Evolutionary conservation across 2,797 vertebrate genomes (phyloP), one percentile per base, ranked within the genome.

Genomic region (Lepus townsendii): DNA sequence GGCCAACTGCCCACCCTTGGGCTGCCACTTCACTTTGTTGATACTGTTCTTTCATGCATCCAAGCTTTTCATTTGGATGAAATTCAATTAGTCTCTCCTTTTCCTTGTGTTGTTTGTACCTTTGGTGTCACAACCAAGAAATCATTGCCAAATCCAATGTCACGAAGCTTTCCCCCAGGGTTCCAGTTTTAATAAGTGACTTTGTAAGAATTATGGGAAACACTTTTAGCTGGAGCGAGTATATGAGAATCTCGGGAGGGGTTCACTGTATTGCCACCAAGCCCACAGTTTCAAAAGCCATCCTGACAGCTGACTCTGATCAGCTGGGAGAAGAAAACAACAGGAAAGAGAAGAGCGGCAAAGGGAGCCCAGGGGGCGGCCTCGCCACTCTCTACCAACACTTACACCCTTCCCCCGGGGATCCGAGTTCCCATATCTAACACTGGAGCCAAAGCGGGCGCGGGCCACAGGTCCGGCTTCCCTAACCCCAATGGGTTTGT

Each of bases 401-500:
- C 52, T 95, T 88, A 90, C 32, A 76, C 93, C 94, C 62, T 95
- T 93, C 30, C 50, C 83, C 62, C 94, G 62, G 16, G 7, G 85
- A 95, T 84, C 30, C 4, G 94, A 90, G 84, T 94, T 92, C 83
- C 82, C 52, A 68, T 73, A 90, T 2, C 4, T 24, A 35, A 80
- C 90, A 97, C 32, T 63, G 60, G 91, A 96, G 93, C 96, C 97
- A 98, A 32, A 65, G 47, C 7, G 6, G 62, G 13, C 27, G 60
- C 16, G 84, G 76, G 22, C 96, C 96, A 96, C 96, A 96, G 86
- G 82, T 94, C 71, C 66, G 80, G 90, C 72, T 93, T 97, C 84
- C 96, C 42, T 47, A 47, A 47, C 42, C 9, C 42, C 42, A 47
- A 47, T 47, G 42, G 42, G 42, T 47, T 47, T 47, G 42, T 47